Evolutionary conservation across 2,797 vertebrate genomes (phyloP).

Genomic region (Ficedula albicollis): DNA sequence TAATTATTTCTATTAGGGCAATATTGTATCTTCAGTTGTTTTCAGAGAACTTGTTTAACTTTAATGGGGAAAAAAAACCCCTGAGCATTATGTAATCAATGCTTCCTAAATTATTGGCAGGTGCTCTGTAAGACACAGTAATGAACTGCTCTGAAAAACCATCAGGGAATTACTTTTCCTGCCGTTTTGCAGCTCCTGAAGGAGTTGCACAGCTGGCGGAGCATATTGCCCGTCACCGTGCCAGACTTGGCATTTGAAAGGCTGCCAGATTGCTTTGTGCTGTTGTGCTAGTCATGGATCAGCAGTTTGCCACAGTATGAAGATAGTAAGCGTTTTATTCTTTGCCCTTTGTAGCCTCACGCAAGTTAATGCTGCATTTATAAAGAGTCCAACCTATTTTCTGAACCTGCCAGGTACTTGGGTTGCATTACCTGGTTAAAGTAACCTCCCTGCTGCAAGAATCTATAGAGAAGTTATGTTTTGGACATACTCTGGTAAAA

Average conservation of each 20-base stretch:
- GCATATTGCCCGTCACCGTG: not conserved
- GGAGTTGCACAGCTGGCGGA: constrained; percentile 43
- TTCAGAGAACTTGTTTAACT: not conserved
- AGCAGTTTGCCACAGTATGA: not conserved
- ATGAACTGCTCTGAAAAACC: not conserved
- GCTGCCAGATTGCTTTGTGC: constrained; percentile 15
- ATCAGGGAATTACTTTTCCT: not conserved
- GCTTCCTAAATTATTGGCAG: not conserved
- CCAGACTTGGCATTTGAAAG: constrained; percentile 13
- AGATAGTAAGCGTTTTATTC: not conserved
- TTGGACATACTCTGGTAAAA: not conserved
- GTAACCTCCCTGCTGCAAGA: not conserved
- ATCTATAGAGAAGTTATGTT: not conserved
- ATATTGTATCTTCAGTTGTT: not conserved
- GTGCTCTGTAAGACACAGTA: not conserved
- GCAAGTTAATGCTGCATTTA: not conserved
- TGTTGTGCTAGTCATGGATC: not conserved
- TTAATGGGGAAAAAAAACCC: not conserved
- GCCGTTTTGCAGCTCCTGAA: not conserved
- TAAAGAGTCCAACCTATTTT: not conserved
- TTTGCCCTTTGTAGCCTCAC: not conserved
- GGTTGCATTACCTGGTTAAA: not conserved
- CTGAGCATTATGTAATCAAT: not conserved
- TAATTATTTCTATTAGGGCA: not conserved
- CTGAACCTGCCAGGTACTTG: not conserved